Percentiles rank a stretch among this genome's conserved stretches.
These are phyloP conservation scores for Dendrolimus pini DNA, from an alignment of 2,888 invertebrate species.

Conservation along the genomic window DNA sequence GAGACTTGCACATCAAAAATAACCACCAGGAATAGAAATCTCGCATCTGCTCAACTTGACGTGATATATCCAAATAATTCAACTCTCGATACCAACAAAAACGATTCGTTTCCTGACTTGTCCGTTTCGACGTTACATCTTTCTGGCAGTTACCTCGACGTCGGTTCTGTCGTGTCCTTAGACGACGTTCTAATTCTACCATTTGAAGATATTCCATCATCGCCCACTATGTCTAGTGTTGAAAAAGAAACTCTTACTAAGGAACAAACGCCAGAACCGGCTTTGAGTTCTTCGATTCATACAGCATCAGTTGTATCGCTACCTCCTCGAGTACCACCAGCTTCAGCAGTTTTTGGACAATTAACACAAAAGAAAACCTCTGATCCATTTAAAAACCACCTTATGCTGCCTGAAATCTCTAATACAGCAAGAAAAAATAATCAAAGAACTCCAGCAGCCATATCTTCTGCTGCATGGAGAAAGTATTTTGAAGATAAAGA, in stretches of 20 bases:
- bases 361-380: conserved; percentile 12
- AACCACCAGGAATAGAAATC: not conserved
- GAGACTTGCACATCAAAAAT: conserved; percentile 13
- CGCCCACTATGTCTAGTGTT: too few species aligned
- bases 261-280: too few species aligned
- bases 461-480: conserved; percentile 24
- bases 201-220: too few species aligned
- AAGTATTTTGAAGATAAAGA: conserved; percentile 7
- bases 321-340: conserved; percentile 5
- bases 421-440: conserved; percentile 16
- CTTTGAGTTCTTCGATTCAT: not conserved
- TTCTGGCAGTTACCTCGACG: too few species aligned
- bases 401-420: conserved; percentile 19
- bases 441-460: conserved; percentile 20
- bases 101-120: too few species aligned
- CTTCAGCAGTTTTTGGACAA: conserved; percentile 1
- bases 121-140: too few species aligned
- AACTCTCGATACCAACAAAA: too few species aligned
- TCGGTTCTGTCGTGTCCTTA: too few species aligned
- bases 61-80: too few species aligned
- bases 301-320: conserved; percentile 3
- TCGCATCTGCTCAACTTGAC: too few species aligned
- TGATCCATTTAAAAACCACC: conserved; percentile 19
- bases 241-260: too few species aligned
- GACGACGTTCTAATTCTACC: too few species aligned